Evolutionary conservation across 2,888 invertebrate genomes (phyloP).

Genomic region (Apodemia mormo): DNA sequence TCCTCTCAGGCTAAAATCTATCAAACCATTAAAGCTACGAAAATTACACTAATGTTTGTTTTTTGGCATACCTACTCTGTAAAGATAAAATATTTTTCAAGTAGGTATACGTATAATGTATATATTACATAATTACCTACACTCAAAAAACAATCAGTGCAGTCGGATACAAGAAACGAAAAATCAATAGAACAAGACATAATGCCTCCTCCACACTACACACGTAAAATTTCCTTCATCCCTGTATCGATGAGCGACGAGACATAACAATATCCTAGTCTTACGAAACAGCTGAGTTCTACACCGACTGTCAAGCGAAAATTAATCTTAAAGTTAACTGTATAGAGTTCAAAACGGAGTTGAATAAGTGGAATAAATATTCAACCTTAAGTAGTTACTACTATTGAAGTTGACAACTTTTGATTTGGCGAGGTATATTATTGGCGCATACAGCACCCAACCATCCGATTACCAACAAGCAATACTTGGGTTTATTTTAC

Average conservation of each 20-base stretch:
- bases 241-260: conserved; percentile 31
- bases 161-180: neutral
- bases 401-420: conserved; percentile 28
- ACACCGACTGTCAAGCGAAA: conserved; percentile 21
- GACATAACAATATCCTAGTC: conserved; percentile 35
- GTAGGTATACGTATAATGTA: too few species aligned
- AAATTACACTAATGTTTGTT: too few species aligned
- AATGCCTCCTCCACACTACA: conserved; percentile 23
- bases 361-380: conserved; percentile 21
- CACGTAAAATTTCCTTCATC: conserved; percentile 24
- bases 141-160: too few species aligned
- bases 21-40: too few species aligned
- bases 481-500: neutral
- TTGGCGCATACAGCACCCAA: conserved; percentile 19
- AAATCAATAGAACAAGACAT: neutral
- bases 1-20: too few species aligned
- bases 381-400: conserved; percentile 24
- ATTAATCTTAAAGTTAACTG: conserved; percentile 4
- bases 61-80: too few species aligned
- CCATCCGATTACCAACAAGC: neutral
- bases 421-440: conserved; percentile 23
- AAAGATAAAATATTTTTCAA: too few species aligned
- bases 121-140: too few species aligned
- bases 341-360: conserved; percentile 24
- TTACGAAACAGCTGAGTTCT: conserved; percentile 39